Evolutionary conservation across 2,113 vertebrate genomes (phyloP), one percentile per base, ranked within the genome.

Genomic region (Haemorhous mexicanus): DNA sequence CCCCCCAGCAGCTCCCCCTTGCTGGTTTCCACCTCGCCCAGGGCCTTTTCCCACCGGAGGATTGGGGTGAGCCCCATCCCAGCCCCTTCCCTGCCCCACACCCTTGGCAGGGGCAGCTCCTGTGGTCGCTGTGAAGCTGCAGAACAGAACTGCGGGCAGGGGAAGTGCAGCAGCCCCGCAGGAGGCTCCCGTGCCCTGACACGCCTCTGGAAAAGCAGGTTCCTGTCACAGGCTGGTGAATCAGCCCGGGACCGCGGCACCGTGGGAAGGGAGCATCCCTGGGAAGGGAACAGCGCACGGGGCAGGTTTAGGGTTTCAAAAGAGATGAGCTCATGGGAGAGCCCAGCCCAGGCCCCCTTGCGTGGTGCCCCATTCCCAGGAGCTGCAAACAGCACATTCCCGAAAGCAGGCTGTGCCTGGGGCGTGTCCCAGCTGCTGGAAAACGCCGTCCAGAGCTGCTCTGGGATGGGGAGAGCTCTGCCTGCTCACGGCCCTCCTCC

Each of bases 181-280:
- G 63, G 81, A 83, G 41, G 83, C 41, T 74, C 24, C 95, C 32
- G 64, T 92, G 96, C 89, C 94, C 76, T 0, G 69, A 75, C 94
- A 83, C n/a, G 96, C 66, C 87, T 4, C 55, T 75, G 95, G 95
- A 84, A 96, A 81, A 88, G 68, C 96, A 74, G 73, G 96, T 92
- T 96, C 79, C 47, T 37, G 87, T 84, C 93, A 32, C 87, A 18
- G 73, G 66, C 49, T 10, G 62, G 62, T 93, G 94, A 94, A 74
- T 92, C 96, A 89, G 76, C 44, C 2, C n/a, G 18, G 53, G 66
- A 22, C 85, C 86, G 76, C 28, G 18, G 53, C 75, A 22, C 85
- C 86, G 76, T 73, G 86, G 85, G 85, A 88, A 88, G 58, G 49
- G 32, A 69, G 10, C 64, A 39, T 2, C 5, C 56, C 58, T 8